A percentile compares a stretch with the other conserved stretches of the same genome.
Conservation (phyloP, 2,113 vertebrate genomes). For the Rhizomys pruinosus region DNA sequence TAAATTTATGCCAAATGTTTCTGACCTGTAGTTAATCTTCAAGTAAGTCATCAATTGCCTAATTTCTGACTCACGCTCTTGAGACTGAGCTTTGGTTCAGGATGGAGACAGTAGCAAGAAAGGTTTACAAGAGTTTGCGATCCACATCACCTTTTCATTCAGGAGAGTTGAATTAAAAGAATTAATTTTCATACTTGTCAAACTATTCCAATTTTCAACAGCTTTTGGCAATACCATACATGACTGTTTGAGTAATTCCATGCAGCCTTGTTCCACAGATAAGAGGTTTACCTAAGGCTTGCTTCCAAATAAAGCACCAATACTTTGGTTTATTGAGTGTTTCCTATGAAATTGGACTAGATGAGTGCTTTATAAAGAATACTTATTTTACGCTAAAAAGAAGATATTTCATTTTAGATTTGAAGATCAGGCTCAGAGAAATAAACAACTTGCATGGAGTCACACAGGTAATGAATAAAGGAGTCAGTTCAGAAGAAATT, state of each 20-base stretch:
- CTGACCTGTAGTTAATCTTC: neutral
- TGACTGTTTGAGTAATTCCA: neutral
- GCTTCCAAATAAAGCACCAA: neutral
- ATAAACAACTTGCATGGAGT: neutral
- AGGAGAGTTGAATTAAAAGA: neutral
- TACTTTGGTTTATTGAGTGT: neutral
- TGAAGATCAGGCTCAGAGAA: neutral
- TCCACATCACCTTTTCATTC: neutral
- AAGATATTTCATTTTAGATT: neutral
- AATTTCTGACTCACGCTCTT: neutral
- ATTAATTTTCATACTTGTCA: neutral
- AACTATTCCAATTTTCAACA: neutral
- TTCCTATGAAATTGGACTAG: neutral
- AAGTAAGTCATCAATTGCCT: neutral
- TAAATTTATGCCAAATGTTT: neutral
- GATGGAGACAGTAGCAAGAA: neutral
- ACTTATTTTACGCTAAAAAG: neutral
- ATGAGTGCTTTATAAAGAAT: neutral
- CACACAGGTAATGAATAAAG: neutral
- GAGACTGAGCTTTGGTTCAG: neutral
- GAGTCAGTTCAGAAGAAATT: neutral
- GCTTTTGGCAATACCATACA: neutral
- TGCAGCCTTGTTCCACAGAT: neutral
- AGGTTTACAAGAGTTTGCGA: rapidly evolving
- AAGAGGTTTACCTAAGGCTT: neutral